These are phyloP conservation scores for Apodemus sylvaticus DNA, from an alignment of 2,113 vertebrate genomes.

Conservation along the genomic window DNA sequence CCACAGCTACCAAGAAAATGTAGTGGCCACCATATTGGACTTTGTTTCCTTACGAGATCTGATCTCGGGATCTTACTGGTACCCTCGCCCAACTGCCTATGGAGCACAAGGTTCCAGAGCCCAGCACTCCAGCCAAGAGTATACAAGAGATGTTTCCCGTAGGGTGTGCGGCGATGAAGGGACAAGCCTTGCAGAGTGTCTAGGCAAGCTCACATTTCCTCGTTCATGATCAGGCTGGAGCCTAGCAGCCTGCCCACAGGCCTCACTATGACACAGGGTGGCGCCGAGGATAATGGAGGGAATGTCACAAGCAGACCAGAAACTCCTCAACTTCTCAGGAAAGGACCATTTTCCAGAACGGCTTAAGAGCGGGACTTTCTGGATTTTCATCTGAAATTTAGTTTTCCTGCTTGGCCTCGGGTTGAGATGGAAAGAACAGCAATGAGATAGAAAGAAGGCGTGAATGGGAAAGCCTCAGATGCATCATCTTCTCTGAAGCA, in stretches of 20 bases:
- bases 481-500: fast-evolving
- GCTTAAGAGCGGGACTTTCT: not conserved
- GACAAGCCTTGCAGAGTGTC: fast-evolving
- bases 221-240: not conserved
- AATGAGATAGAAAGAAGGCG: not conserved
- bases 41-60: not conserved
- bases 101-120: not conserved
- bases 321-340: not conserved
- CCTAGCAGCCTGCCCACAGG: not conserved
- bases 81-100: fast-evolving
- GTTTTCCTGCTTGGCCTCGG: not conserved
- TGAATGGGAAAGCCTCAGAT: fast-evolving
- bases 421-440: not conserved
- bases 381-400: not conserved
- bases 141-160: not conserved
- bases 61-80: not conserved
- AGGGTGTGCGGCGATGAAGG: not conserved
- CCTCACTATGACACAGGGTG: not conserved
- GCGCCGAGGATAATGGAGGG: too few species aligned
- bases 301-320: not conserved
- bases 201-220: too few species aligned
- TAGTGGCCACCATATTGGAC: too few species aligned
- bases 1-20: not conserved
- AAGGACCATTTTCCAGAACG: constrained; percentile 8
- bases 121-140: not conserved